phyloP scores from a whole-genome alignment of 2,888 invertebrate genomes.

The Dicranocentrus wangi region DNA sequence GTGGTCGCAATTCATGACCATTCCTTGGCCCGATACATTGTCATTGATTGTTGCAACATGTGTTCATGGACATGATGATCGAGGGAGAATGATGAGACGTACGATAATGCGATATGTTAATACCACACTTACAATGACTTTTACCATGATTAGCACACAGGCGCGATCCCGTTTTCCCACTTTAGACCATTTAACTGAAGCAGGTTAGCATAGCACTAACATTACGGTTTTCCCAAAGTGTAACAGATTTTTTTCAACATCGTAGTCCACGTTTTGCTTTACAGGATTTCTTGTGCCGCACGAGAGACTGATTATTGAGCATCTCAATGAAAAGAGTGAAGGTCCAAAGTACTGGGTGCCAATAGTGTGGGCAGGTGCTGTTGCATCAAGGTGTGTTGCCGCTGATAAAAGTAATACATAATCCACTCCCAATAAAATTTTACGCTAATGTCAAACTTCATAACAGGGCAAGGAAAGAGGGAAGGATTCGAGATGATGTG shows the following conservation, averaged over 20 bases:
- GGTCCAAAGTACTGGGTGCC: slow-evolving; percentile 74
- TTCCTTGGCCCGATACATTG: slow-evolving; percentile 43
- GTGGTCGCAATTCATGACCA: neutral
- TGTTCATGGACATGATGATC: slow-evolving; percentile 52
- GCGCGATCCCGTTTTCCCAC: slow-evolving; percentile 75
- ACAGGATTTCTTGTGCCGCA: slow-evolving; percentile 74
- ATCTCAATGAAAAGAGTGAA: slow-evolving; percentile 73
- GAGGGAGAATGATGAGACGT: slow-evolving; percentile 72
- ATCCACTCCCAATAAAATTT: no score
- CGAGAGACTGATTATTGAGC: slow-evolving; percentile 74
- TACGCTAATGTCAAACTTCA: no score
- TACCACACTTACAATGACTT: slow-evolving; percentile 73
- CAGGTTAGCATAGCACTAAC: slow-evolving; percentile 71
- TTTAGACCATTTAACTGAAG: slow-evolving; percentile 74
- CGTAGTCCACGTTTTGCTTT: neutral
- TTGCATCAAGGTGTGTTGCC: neutral
- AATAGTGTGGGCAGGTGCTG: slow-evolving; percentile 74
- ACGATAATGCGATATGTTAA: slow-evolving; percentile 75
- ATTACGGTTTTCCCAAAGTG: neutral
- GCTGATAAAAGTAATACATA: no score
- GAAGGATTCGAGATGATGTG: slow-evolving; percentile 74
- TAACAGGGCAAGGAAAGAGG: slow-evolving; percentile 73
- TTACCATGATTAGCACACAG: slow-evolving; percentile 74
- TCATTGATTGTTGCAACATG: slow-evolving; percentile 25
- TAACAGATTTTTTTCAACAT: slow-evolving; percentile 4